phyloP scores from a whole-genome alignment of 2,797 vertebrate species.

The Pristis pectinata region DNA sequence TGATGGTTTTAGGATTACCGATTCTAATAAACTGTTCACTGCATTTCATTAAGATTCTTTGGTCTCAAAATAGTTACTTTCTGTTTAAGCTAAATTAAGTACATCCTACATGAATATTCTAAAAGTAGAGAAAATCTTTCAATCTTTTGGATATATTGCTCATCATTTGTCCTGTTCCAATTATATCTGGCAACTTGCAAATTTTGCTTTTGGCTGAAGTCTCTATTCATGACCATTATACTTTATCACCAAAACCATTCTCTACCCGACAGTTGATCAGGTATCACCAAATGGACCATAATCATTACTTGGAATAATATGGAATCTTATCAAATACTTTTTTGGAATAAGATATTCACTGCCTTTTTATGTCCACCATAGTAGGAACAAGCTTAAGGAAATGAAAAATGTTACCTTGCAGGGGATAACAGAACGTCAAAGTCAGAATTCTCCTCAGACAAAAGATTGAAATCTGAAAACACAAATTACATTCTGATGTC shows the following conservation, averaged over 20 bases:
- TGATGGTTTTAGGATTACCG: background rate
- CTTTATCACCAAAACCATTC: background rate
- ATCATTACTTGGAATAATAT: background rate
- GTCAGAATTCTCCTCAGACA: slow-evolving; percentile 65
- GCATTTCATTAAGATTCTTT: background rate
- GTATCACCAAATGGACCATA: background rate
- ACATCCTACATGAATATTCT: background rate
- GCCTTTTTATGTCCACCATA: background rate
- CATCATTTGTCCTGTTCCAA: background rate
- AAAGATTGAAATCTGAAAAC: slow-evolving; percentile 52
- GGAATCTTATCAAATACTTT: background rate
- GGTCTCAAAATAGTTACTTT: background rate
- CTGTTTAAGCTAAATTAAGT: background rate
- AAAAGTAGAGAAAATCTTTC: background rate
- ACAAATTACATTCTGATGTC: slow-evolving; percentile 29
- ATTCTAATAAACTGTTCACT: background rate
- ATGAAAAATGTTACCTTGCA: slow-evolving; percentile 52
- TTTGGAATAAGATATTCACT: background rate
- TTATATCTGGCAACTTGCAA: background rate
- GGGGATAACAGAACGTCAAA: slow-evolving; percentile 65
- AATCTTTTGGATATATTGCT: background rate
- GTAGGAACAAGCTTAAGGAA: background rate
- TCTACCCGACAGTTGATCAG: too few relatives aligned
- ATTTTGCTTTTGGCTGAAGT: background rate
- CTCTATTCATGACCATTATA: background rate